These are phyloP conservation scores for Schlechtendalia chinensis DNA, from an alignment of 1,140 invertebrate genomes.

Conservation along the genomic window DNA sequence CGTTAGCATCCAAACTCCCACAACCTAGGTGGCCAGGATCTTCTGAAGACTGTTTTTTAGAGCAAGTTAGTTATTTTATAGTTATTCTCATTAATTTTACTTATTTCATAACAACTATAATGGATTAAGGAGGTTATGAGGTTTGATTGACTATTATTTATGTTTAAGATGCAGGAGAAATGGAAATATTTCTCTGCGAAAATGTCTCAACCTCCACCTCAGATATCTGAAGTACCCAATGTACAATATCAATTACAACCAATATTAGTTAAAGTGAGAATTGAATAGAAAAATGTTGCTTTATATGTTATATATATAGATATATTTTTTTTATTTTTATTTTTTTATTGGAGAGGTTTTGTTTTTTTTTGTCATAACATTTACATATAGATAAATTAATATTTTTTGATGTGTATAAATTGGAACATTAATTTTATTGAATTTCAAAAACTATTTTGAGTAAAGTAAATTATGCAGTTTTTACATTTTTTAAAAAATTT, in stretches of 20 bases:
- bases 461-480: too few species aligned
- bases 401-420: not conserved
- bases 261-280: slow-evolving; percentile 48
- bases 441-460: not conserved
- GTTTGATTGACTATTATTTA: slow-evolving; percentile 32
- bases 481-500: too few species aligned
- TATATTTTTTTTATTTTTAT: slow-evolving; percentile 6
- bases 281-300: not conserved
- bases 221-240: slow-evolving; percentile 45
- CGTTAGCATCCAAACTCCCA: slow-evolving; percentile 31
- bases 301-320: not conserved
- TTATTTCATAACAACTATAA: not conserved
- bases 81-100: not conserved
- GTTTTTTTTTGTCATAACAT: not conserved
- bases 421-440: not conserved
- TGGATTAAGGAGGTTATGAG: slow-evolving; percentile 1
- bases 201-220: slow-evolving; percentile 48
- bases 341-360: not conserved
- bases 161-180: slow-evolving; percentile 50
- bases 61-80: slow-evolving; percentile 21
- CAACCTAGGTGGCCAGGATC: slow-evolving; percentile 34
- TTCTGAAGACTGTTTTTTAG: slow-evolving; percentile 45
- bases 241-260: slow-evolving; percentile 49
- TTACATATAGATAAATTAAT: not conserved
- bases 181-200: slow-evolving; percentile 50